Conservation (phyloP, 2,888 invertebrate species). For the Ditylenchus weischeri region DNA sequence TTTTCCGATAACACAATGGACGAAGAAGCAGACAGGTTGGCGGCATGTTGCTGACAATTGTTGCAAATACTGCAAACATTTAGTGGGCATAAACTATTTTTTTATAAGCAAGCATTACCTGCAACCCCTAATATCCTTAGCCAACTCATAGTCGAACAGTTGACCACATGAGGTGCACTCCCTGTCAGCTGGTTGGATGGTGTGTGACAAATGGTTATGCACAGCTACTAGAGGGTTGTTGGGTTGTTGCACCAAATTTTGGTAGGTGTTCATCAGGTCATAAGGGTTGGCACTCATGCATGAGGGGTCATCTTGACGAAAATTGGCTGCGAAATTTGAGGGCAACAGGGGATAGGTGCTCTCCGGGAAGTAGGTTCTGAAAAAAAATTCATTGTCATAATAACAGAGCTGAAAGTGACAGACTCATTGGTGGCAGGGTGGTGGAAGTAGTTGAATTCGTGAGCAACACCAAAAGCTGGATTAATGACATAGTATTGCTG, state of each 20-base stretch:
- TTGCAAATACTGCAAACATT: conserved; percentile 11
- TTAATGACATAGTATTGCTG: conserved; percentile 3
- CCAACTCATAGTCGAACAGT: conserved; percentile 19
- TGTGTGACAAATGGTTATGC: too few species aligned
- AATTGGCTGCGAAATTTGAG: conserved; percentile 9
- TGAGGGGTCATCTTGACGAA: conserved; percentile 12
- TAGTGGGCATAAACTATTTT: too few species aligned
- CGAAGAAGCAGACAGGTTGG: not conserved
- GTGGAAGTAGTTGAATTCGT: conserved; percentile 24
- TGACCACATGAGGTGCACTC: conserved; percentile 29
- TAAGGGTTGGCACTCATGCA: not conserved
- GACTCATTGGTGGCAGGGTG: conserved; percentile 24
- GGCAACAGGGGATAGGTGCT: conserved; percentile 16
- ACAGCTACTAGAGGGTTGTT: not conserved
- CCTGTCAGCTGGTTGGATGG: conserved; percentile 6
- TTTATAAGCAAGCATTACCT: not conserved
- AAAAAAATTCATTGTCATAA: not conserved
- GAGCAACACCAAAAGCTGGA: conserved; percentile 22
- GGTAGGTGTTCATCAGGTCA: conserved; percentile 9
- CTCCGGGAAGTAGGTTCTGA: conserved; percentile 12
- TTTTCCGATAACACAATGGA: not conserved
- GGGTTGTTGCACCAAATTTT: conserved; percentile 11
- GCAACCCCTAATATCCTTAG: conserved; percentile 24
- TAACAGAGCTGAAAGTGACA: not conserved
- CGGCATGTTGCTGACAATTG: conserved; percentile 8